Evolutionary conservation across 2,113 vertebrate species (phyloP), one percentile per base, ranked within the genome.

Genomic region (Zonotrichia leucophrys): DNA sequence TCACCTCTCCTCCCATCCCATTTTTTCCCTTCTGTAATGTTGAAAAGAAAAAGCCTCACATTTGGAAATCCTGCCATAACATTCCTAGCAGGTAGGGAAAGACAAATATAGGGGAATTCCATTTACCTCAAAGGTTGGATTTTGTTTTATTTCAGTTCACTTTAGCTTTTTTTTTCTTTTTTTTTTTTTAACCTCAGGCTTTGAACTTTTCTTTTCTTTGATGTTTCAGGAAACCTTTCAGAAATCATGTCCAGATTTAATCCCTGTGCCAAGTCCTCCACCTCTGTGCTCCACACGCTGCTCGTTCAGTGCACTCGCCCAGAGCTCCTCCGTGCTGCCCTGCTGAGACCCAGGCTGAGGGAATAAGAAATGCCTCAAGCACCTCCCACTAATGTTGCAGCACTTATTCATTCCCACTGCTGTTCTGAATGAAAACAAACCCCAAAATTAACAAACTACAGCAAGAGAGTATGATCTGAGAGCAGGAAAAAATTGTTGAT

Each of bases 391-490:
- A 55, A 69, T 35, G 63, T 21, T 18, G 15, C 35, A 83, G 50
- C 1, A 1, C 31, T 74, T 62, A 60, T 37, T 93, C 18, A 49
- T 88, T 80, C 91, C 68, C 62, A 52, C 39, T 20, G 25, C 70
- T 79, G 35, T 31, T 72, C 47, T 15, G 67, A 94, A 95, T 22
- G 27, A 70, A 94, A 88, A 81, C 75, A 89, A 53, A 39, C 18
- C 31, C 63, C 56, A 27, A 64, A 47, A 85, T 33, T 75, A 56
- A 78, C 68, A 42, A 60, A 31, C 49, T 56, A 19, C 28, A 35
- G 35, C 42, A 63, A 74, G 50, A 33, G 22, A 33, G 24, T 15
- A 62, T 16, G 63, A 37, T 35, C n/a, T 50, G 23, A 33, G 33
- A 69, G 41, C 2, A 2, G 17, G n/a, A 28, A 5, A 42, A 93